Base-by-base conservation (phyloP, 1,140 invertebrate genomes). In the Dinothrombium tinctorium region DNA sequence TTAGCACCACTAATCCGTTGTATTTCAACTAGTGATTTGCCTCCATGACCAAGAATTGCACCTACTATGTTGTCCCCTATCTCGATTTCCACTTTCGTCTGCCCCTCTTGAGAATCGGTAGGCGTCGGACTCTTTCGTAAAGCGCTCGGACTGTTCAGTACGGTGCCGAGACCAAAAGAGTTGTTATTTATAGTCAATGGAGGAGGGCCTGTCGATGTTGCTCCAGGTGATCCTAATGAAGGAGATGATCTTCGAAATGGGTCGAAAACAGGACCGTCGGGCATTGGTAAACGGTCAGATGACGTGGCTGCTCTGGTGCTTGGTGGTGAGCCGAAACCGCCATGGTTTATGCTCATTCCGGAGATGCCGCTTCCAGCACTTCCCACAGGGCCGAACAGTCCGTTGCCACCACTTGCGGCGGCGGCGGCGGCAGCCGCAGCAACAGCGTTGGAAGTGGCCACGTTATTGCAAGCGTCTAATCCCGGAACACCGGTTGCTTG, bases 1-100 rank as follows among this genome's bases (percentile, higher is more conserved):
- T 80, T 89, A 57, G 86, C 84, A 58, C 84, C 83, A 58, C 80
- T 89, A 59, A 80, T 69, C 62, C 89, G 79, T 67, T 94, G 86
- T 62, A 95, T 86, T 69, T 95, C 86, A 54, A 89, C 76, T 56
- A 95, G 72, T 57, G 80, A 79, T 62, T 83, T 77, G 46, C 87
- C 89, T 55, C 83, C 83, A 51, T 81, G 86, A 65, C 81, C 87
- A 59, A 95, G 68, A 56, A 95, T 89, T 55, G 86, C 87, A 55
- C 87, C 87, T 54, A 94, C 84, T 62, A 94, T 87, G 63, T 64
- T 65, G 50, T 72, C 89, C 43, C 83, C 72, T 59, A 94, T 84
- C 69, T 90, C 81, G 55, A 75, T 62, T 54, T 74, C 72, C 56
- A 84, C 72, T 67, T 83, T 81, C 60, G 79, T 79, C 29, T 70